Evolutionary conservation across 1,140 invertebrate species (phyloP).

Genomic region (Chymomyza costata): DNA sequence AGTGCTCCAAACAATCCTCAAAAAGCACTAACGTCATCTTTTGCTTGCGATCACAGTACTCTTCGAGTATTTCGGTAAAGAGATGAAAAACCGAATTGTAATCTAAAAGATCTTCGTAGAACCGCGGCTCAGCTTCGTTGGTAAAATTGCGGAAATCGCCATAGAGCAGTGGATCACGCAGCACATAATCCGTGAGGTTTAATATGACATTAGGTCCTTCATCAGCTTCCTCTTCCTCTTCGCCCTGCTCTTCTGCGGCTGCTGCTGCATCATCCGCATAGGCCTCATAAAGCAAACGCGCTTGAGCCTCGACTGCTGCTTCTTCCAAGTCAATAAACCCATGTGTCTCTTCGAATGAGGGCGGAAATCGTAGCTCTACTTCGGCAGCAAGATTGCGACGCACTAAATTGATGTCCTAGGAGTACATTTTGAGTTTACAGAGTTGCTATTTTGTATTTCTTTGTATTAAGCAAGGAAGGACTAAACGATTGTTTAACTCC

Average conservation of each 20-base stretch:
- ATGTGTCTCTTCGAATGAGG: constrained; percentile 51
- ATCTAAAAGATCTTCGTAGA: constrained; percentile 92
- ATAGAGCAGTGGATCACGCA: constrained; percentile 89
- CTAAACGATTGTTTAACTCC: no score
- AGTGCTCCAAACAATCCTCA: constrained; percentile 91
- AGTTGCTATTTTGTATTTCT: no score
- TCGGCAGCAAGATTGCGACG: constrained; percentile 76
- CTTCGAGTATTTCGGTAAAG: constrained; percentile 91
- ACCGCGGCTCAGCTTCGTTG: constrained; percentile 84
- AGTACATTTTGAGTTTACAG: no score
- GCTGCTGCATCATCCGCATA: constrained; percentile 18
- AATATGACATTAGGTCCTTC: constrained; percentile 34
- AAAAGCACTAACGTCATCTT: constrained; percentile 90
- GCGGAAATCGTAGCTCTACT: constrained; percentile 76
- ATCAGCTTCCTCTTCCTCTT: constrained; percentile 42
- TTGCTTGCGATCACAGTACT: constrained; percentile 84
- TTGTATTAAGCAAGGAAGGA: no score
- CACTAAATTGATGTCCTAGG: constrained; percentile 58
- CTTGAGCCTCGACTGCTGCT: constrained; percentile 49
- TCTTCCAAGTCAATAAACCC: constrained; percentile 56
- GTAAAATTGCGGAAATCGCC: constrained; percentile 91
- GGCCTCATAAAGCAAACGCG: constrained; percentile 37
- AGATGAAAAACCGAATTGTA: constrained; percentile 89
- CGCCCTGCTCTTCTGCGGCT: constrained; percentile 36
- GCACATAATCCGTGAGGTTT: constrained; percentile 74